Conservation (phyloP, 2,888 invertebrate species). For the Parnassius mnemosyne region DNA sequence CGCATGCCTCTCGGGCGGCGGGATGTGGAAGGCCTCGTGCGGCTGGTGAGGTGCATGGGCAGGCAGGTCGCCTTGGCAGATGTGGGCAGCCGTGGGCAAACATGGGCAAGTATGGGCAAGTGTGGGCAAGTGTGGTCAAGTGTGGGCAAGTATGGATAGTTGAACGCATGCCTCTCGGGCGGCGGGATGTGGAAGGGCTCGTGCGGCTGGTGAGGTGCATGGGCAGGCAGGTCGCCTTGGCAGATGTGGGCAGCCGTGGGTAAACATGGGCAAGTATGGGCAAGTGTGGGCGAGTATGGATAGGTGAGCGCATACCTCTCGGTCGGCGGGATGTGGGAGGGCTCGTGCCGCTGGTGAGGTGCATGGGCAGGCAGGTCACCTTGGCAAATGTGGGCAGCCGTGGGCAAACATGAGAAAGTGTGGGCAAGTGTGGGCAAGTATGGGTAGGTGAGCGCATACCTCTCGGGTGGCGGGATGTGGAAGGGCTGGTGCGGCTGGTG, state of each 20-base stretch:
- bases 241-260: too few relatives aligned
- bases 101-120: too few relatives aligned
- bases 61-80: constrained; percentile 31
- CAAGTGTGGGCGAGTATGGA: not conserved
- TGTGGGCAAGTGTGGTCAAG: too few relatives aligned
- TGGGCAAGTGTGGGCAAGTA: constrained; percentile 27
- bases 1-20: constrained; percentile 57
- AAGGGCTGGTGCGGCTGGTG: constrained; percentile 34
- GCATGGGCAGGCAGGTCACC: constrained; percentile 36
- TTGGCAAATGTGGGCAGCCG: too few relatives aligned
- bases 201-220: constrained; percentile 30
- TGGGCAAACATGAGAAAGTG: constrained; percentile 24
- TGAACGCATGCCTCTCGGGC: too few relatives aligned
- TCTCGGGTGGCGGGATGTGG: too few relatives aligned
- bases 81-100: too few relatives aligned
- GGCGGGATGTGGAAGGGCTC: constrained; percentile 27
- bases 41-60: constrained; percentile 33
- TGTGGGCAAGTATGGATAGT: too few relatives aligned
- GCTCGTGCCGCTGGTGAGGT: constrained; percentile 34
- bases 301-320: constrained; percentile 42
- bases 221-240: constrained; percentile 35
- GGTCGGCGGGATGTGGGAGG: constrained; percentile 66
- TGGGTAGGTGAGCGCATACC: too few relatives aligned
- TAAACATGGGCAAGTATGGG: constrained; percentile 22
- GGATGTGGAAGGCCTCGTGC: constrained; percentile 57